Conservation (phyloP, 2,113 vertebrate species). For the Mandrillus leucophaeus region DNA sequence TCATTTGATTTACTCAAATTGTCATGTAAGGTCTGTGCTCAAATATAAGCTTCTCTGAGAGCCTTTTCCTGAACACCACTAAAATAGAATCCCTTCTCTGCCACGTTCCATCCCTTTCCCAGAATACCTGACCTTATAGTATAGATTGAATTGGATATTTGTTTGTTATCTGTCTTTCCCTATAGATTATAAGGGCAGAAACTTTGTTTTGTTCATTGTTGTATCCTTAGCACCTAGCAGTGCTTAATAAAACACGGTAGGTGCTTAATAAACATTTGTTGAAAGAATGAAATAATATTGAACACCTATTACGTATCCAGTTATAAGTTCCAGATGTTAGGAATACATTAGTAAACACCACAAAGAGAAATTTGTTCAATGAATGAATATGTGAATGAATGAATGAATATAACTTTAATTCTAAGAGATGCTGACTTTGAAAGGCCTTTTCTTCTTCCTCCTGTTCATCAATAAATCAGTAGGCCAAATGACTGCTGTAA, state of each 20-base stretch:
- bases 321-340: neutral
- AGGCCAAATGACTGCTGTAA: neutral
- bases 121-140: neutral
- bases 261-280: neutral
- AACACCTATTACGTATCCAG: neutral
- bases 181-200: neutral
- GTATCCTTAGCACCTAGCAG: neutral
- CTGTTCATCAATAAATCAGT: constrained; percentile 1
- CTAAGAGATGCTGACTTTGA: neutral
- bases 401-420: neutral
- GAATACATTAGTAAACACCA: neutral
- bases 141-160: neutral
- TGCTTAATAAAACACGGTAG: neutral
- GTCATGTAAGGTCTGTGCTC: neutral
- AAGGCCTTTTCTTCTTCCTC: neutral
- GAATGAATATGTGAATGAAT: neutral
- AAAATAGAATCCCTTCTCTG: neutral
- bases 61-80: neutral
- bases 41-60: neutral
- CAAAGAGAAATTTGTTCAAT: neutral
- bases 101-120: neutral
- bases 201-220: neutral
- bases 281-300: neutral
- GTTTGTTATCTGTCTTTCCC: neutral
- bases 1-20: neutral